These are phyloP conservation scores for Cheirogaleus major DNA, from an alignment of 2,797 vertebrate species.

Conservation along the genomic window DNA sequence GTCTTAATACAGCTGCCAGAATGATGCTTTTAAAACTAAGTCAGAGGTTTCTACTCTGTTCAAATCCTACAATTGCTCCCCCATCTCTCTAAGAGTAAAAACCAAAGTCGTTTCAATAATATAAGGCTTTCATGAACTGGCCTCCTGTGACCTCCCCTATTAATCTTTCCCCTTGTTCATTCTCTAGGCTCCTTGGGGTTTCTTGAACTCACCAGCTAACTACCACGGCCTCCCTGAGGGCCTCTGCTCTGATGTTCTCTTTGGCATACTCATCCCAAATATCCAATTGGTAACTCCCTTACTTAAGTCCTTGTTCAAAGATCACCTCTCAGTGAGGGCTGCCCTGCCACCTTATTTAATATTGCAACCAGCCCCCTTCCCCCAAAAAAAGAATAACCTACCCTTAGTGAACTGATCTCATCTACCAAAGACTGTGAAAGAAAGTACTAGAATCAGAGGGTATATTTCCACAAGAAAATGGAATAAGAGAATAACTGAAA, in stretches of 20 bases:
- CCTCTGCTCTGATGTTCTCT: neutral
- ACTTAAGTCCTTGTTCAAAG: neutral
- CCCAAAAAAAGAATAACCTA: neutral
- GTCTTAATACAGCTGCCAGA: slow-evolving; percentile 1
- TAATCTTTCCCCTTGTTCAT: neutral
- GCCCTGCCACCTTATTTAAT: neutral
- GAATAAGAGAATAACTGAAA: neutral
- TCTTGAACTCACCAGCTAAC: neutral
- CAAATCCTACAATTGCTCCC: neutral
- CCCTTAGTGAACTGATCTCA: neutral
- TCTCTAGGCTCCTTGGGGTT: neutral
- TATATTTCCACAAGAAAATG: neutral
- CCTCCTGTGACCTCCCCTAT: neutral
- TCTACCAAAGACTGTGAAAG: neutral
- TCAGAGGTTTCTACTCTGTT: neutral
- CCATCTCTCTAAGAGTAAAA: neutral
- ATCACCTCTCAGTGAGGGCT: neutral
- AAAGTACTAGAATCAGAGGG: slow-evolving; percentile 1
- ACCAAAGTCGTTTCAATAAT: neutral
- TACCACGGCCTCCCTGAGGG: neutral
- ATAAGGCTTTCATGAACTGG: neutral
- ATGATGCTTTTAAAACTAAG: neutral
- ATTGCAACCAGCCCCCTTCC: neutral
- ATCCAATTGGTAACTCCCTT: neutral
- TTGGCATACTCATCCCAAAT: neutral